These are phyloP conservation scores for Frieseomelitta varia DNA, from an alignment of 1,140 invertebrate genomes.

Conservation along the genomic window DNA sequence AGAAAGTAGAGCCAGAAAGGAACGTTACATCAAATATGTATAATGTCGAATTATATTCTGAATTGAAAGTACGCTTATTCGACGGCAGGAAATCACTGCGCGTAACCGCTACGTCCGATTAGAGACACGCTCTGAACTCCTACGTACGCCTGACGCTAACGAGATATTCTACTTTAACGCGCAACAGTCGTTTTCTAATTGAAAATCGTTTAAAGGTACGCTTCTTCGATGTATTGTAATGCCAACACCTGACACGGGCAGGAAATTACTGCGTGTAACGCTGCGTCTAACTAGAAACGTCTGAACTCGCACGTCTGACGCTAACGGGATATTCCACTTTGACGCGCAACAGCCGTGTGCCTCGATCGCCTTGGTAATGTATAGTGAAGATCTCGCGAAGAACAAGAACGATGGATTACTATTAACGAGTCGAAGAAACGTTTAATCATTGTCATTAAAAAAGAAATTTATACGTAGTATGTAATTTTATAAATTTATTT, in stretches of 20 bases:
- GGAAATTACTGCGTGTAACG: not conserved
- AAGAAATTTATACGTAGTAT: too few species aligned
- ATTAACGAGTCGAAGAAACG: not conserved
- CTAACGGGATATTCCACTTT: not conserved
- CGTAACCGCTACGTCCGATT: too few species aligned
- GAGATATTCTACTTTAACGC: too few species aligned
- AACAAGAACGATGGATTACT: too few species aligned
- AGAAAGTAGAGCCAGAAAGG: not conserved
- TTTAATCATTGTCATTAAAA: not conserved
- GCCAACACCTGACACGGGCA: not conserved
- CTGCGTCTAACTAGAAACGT: not conserved
- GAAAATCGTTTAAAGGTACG: not conserved
- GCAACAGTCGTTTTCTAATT: not conserved
- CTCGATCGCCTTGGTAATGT: not conserved
- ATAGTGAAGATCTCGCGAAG: not conserved
- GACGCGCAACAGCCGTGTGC: not conserved
- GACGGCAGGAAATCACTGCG: too few species aligned
- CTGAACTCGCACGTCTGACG: not conserved
- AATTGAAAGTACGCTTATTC: not conserved
- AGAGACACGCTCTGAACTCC: too few species aligned
- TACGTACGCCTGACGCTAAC: too few species aligned
- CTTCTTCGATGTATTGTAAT: not conserved
- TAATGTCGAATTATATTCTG: not conserved
- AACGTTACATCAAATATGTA: not conserved
- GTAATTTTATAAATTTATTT: not conserved